Evolutionary conservation across 2,797 vertebrate genomes (phyloP), one percentile per base, ranked within the genome.

Genomic region (Eospalax fontanierii): DNA sequence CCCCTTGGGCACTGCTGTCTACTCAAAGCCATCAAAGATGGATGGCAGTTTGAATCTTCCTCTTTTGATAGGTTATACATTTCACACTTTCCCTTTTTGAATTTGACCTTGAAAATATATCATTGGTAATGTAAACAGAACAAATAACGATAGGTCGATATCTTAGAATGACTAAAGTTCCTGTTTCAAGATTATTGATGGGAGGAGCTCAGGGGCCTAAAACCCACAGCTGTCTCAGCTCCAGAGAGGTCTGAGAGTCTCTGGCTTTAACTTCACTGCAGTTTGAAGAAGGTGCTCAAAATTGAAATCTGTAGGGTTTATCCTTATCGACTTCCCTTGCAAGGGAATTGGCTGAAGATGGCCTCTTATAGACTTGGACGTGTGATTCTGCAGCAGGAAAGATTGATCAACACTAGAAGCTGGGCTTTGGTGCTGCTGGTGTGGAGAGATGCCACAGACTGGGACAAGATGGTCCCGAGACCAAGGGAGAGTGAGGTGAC

Each of bases 21-120:
- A 14, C 33, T 28, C 26, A 30, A 46, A 59, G 21, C 26, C 40
- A n/a, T 57, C 84, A 76, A 84, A 91, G 19, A 40, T 11, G 7
- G 24, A 46, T 22, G 73, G 18, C 83, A 84, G 50, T 70, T 93
- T 59, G 81, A 65, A 40, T 90, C 12, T 63, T 43, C 63, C 10
- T 90, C 87, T 88, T 54, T 74, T 50, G 35, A 30, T 59, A 94
- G 74, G n/a, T 57, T 46, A 87, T 87, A 2, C 4, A 65, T 63
- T 54, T 84, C 82, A 24, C 59, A 9, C 81, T 35, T 86, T 9
- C 12, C 4, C 22, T 57, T 28, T 84, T 63, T 73, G 22, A 73
- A 38, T 57, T 68, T 87, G n/a, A 87, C 63, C 66, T 28, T 91
- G 75, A 63, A 75, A 75, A 26, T 33, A 46, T 61, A 40, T 59